Percentiles rank a stretch among this genome's conserved stretches.
These are phyloP conservation scores for Aspidoscelis tigris DNA, from an alignment of 2,113 vertebrate species.

Conservation along the genomic window DNA sequence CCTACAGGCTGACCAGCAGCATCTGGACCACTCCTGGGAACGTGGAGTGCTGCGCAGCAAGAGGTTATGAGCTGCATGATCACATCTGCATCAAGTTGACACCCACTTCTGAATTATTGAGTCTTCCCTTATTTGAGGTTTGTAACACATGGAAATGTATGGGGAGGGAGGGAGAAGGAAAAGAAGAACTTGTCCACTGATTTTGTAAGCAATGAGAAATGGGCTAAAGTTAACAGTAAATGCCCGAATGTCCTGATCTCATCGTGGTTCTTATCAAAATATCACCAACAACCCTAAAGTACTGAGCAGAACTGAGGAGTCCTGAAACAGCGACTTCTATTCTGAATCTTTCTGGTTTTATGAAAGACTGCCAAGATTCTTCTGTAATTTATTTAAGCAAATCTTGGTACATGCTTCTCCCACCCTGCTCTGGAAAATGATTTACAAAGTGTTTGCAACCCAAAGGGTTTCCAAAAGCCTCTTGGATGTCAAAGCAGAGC, in stretches of 20 bases:
- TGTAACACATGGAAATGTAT: too few relatives aligned
- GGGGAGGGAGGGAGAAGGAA: too few relatives aligned
- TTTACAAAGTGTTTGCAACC: slow-evolving; percentile 86
- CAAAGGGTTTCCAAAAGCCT: slow-evolving; percentile 76
- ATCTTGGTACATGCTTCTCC: slow-evolving; percentile 61
- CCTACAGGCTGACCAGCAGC: too few relatives aligned
- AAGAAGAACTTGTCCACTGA: too few relatives aligned
- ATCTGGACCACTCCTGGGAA: too few relatives aligned
- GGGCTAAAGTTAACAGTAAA: too few relatives aligned
- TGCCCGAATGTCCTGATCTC: background rate
- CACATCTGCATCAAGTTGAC: too few relatives aligned
- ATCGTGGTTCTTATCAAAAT: slow-evolving; percentile 44
- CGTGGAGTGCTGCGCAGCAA: too few relatives aligned
- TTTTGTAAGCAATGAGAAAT: too few relatives aligned
- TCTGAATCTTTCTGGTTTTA: slow-evolving; percentile 59
- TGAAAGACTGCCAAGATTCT: slow-evolving; percentile 63
- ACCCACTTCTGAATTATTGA: too few relatives aligned
- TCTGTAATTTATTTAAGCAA: slow-evolving; percentile 71
- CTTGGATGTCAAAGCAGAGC: slow-evolving; percentile 75
- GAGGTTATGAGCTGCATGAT: too few relatives aligned
- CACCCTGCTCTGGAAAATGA: slow-evolving; percentile 73
- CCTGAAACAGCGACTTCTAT: slow-evolving; percentile 54
- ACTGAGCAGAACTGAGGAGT: slow-evolving; percentile 40
- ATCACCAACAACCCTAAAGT: slow-evolving; percentile 26
- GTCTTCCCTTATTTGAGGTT: too few relatives aligned